Conservation (phyloP, 2,797 vertebrate species). For the Semaprochilodus insignis region DNA sequence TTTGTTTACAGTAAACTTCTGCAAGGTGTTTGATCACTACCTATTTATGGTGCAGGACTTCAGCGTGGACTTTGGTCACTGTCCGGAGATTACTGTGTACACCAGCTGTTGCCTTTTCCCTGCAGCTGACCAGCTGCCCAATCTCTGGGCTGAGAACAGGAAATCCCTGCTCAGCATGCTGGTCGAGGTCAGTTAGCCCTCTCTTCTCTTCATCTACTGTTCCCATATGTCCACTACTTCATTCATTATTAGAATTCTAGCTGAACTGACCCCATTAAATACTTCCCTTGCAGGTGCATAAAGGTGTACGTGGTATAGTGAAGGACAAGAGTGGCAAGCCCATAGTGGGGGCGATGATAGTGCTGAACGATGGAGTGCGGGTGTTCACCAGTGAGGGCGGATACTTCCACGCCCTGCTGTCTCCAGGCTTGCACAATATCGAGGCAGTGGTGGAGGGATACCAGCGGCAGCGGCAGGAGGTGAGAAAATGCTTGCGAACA, state of each 20-base stretch:
- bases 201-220: background rate
- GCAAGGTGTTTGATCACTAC: background rate
- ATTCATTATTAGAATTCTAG: background rate
- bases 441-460: constrained; percentile 91
- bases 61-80: constrained; percentile 91
- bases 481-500: constrained; percentile 55
- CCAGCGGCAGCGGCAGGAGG: constrained; percentile 90
- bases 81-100: constrained; percentile 97
- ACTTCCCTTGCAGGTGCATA: constrained; percentile 85
- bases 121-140: constrained; percentile 82
- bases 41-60: constrained; percentile 85
- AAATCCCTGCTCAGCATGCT: constrained; percentile 95
- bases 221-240: background rate
- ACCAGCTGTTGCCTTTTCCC: constrained; percentile 96
- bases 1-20: background rate
- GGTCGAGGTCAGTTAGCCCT: constrained; percentile 86
- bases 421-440: constrained; percentile 90
- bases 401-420: constrained; percentile 91
- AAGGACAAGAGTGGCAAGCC: constrained; percentile 91
- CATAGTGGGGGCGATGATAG: constrained; percentile 87
- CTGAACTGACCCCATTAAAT: constrained; percentile 13
- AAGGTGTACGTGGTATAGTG: constrained; percentile 92
- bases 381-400: constrained; percentile 87
- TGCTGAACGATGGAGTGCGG: constrained; percentile 87
- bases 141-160: constrained; percentile 92